A percentile compares a stretch with the other conserved stretches of the same genome.
Evolutionary conservation across 2,888 invertebrate species (phyloP).

Genomic region (Camponotus fellah): DNA sequence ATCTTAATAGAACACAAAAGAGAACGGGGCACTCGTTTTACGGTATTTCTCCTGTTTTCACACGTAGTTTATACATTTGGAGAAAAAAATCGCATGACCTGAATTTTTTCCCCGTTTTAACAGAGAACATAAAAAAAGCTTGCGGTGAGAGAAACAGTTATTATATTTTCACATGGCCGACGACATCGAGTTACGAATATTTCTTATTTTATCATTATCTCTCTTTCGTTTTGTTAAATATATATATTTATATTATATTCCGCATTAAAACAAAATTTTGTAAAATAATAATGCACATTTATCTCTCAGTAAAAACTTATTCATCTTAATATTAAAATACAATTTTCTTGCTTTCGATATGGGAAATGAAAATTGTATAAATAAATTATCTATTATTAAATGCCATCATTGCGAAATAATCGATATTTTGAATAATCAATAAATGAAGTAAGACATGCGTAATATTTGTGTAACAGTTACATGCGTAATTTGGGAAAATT

Average conservation of each 20-base stretch:
- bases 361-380: not conserved
- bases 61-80: conserved; percentile 50
- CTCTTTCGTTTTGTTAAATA: not conserved
- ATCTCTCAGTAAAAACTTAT: not conserved
- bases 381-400: not conserved
- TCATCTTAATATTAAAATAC: not conserved
- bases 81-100: conserved; percentile 35
- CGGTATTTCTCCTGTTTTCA: conserved; percentile 33
- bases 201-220: not conserved
- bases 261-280: not conserved
- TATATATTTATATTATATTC: too few relatives aligned
- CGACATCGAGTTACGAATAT: not conserved
- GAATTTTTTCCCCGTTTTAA: conserved; percentile 2
- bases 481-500: not conserved
- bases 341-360: not conserved
- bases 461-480: too few relatives aligned
- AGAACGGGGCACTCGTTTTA: conserved; percentile 34
- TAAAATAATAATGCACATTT: not conserved
- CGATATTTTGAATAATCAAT: not conserved
- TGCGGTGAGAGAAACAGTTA: conserved; percentile 14
- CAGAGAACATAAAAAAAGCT: not conserved
- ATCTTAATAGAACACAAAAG: conserved; percentile 45
- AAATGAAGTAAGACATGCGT: not conserved
- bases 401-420: not conserved
- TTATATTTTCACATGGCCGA: conserved; percentile 10